Conservation (phyloP, 2,888 invertebrate genomes). For the Gnatocerus cornutus region DNA sequence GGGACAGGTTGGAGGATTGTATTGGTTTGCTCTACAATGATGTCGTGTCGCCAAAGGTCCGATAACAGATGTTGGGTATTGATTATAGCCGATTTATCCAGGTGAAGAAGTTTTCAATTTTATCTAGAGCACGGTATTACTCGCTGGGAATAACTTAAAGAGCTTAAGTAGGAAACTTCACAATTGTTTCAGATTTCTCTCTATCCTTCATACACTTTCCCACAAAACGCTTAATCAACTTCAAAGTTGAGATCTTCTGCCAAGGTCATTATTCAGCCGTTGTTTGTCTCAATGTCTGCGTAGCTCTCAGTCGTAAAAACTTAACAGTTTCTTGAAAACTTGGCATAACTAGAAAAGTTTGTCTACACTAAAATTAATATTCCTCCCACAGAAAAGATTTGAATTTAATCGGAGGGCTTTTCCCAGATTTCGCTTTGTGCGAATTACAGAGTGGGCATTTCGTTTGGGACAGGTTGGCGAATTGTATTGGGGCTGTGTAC, state of each 20-base stretch:
- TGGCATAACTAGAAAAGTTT: not conserved
- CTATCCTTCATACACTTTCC: no score
- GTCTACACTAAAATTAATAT: not conserved
- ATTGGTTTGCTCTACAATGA: slow-evolving; percentile 30
- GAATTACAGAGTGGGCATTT: slow-evolving; percentile 26
- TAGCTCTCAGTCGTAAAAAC: not conserved
- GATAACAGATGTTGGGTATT: slow-evolving; percentile 49
- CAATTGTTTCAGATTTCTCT: no score
- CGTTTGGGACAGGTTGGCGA: slow-evolving; percentile 29
- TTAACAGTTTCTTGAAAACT: not conserved
- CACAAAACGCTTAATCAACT: slow-evolving; percentile 3
- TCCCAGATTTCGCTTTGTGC: slow-evolving; percentile 18
- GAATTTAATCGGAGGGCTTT: slow-evolving; percentile 4
- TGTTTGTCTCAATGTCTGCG: not conserved
- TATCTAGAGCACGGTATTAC: no score
- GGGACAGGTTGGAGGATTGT: slow-evolving; percentile 36
- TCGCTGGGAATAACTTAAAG: no score
- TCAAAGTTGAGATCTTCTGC: not conserved
- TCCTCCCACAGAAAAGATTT: slow-evolving; percentile 2
- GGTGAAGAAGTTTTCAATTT: no score
- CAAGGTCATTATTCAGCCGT: not conserved
- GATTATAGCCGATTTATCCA: no score
- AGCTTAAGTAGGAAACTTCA: no score
- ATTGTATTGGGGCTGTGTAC: slow-evolving; percentile 31
- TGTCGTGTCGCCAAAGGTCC: slow-evolving; percentile 25